A percentile compares a stretch with the other conserved stretches of the same genome.
Conservation (phyloP, 2,888 invertebrate species). For the Clanis bilineata region DNA sequence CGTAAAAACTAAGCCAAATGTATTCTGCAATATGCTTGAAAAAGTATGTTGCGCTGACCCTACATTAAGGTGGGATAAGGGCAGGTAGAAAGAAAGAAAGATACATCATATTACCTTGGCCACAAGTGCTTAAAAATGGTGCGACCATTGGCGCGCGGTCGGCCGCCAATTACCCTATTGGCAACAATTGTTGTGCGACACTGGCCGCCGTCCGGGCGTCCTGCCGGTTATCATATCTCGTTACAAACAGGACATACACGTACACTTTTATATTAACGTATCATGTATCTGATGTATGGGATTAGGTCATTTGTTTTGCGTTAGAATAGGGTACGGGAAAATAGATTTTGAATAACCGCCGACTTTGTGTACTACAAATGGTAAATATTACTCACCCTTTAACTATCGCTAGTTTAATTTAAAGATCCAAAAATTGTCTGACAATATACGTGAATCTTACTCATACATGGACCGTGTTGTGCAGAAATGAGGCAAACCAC, state of each 20-base stretch:
- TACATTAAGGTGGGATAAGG: too few relatives aligned
- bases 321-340: background rate
- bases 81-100: too few relatives aligned
- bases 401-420: too few relatives aligned
- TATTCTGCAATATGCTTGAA: too few relatives aligned
- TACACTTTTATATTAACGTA: conserved; percentile 11
- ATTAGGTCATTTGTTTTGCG: background rate
- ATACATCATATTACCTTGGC: conserved; percentile 25
- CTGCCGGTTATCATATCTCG: conserved; percentile 28
- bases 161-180: conserved; percentile 78
- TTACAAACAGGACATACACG: conserved; percentile 13
- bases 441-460: too few relatives aligned
- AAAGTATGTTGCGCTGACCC: too few relatives aligned
- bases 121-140: conserved; percentile 62
- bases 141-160: conserved; percentile 78
- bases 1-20: too few relatives aligned
- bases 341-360: background rate
- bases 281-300: background rate
- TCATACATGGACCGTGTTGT: too few relatives aligned
- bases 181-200: conserved; percentile 80
- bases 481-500: too few relatives aligned
- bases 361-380: too few relatives aligned
- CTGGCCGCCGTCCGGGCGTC: conserved; percentile 57
- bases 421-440: too few relatives aligned
- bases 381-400: too few relatives aligned